These are phyloP conservation scores for Brachypteracias leptosomus DNA, from an alignment of 2,113 vertebrate genomes.

Conservation along the genomic window DNA sequence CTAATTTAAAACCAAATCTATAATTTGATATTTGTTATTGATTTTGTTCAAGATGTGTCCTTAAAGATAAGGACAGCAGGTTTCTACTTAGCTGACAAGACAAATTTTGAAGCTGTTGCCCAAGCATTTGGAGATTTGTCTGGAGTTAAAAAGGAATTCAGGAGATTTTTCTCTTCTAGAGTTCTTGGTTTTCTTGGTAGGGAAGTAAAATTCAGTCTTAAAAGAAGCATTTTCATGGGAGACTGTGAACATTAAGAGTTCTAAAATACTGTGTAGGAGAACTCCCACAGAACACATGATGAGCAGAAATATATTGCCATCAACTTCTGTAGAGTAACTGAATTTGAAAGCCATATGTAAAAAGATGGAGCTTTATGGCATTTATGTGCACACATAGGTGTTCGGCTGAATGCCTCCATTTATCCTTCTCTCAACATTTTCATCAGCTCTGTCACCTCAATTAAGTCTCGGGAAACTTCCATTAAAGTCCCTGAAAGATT, in stretches of 20 bases:
- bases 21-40: not conserved
- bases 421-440: not conserved
- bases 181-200: slow-evolving; percentile 5
- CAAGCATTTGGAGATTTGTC: not conserved
- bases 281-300: slow-evolving; percentile 47
- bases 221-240: not conserved
- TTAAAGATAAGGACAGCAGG: not conserved
- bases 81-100: not conserved
- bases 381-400: not conserved
- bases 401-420: not conserved
- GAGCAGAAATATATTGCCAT: not conserved
- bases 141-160: not conserved
- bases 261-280: slow-evolving; percentile 15
- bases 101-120: not conserved
- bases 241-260: not conserved
- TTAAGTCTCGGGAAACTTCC: not conserved
- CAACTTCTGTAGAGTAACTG: not conserved
- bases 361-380: not conserved
- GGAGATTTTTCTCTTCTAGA: not conserved
- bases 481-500: not conserved
- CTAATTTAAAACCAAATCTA: not conserved
- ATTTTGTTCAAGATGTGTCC: not conserved
- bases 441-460: not conserved
- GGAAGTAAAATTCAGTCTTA: not conserved
- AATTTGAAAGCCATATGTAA: not conserved